A percentile compares a stretch with the other conserved stretches of the same genome.
Conservation (phyloP, 2,113 vertebrate genomes). For the Pitta sordida region DNA sequence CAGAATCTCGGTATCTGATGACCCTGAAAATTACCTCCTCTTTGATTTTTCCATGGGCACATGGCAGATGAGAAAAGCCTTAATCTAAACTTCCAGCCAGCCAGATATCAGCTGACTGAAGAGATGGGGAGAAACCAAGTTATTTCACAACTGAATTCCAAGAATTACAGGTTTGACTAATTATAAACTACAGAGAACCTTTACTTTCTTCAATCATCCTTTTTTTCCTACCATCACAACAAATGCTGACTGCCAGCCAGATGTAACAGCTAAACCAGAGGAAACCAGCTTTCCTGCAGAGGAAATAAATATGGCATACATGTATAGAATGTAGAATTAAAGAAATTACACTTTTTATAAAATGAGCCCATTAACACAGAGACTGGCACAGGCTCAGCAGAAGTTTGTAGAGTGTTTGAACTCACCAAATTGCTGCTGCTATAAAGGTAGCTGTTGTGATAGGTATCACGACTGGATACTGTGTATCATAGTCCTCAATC, state of each 20-base stretch:
- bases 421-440: constrained; percentile 89
- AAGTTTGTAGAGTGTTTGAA: background rate
- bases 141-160: background rate
- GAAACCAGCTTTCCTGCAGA: background rate
- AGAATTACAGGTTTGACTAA: background rate
- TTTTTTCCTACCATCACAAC: background rate
- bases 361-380: background rate
- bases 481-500: constrained; percentile 86
- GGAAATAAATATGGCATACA: background rate
- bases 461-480: constrained; percentile 86
- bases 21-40: background rate
- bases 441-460: constrained; percentile 88
- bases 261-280: background rate
- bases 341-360: background rate
- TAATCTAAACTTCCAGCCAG: background rate
- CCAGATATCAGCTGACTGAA: background rate
- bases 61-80: background rate
- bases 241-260: background rate
- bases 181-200: background rate
- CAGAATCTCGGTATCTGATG: background rate
- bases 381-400: background rate
- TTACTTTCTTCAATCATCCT: background rate
- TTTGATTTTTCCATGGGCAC: background rate
- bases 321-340: accelerated
- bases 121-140: background rate